phyloP scores from a whole-genome alignment of 2,888 invertebrate genomes.

The Hyppa rectilinea region DNA sequence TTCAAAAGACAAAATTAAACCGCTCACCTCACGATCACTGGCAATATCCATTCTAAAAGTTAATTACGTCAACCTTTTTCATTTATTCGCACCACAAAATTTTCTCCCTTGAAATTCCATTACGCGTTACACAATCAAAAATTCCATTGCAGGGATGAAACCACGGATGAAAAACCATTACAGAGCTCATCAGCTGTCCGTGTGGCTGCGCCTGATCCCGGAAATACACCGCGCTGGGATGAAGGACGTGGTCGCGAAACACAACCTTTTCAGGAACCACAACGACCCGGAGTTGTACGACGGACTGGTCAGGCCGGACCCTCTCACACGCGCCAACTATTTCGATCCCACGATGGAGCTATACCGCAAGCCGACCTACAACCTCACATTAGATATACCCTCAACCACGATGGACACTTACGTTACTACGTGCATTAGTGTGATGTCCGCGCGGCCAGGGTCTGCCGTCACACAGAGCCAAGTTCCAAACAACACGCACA shows the following conservation, averaged over 20 bases:
- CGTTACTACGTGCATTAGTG: slow-evolving; percentile 93
- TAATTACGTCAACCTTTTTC: slow-evolving; percentile 74
- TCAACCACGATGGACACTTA: slow-evolving; percentile 92
- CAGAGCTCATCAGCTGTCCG: slow-evolving; percentile 98
- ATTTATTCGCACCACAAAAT: slow-evolving; percentile 66
- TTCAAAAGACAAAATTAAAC: slow-evolving; percentile 70
- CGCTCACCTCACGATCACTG: slow-evolving; percentile 63
- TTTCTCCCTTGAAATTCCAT: slow-evolving; percentile 61
- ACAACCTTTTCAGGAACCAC: slow-evolving; percentile 97
- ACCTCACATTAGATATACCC: slow-evolving; percentile 88
- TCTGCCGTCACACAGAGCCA: slow-evolving; percentile 85
- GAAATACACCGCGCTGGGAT: slow-evolving; percentile 97
- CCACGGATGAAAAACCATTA: slow-evolving; percentile 98
- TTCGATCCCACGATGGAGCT: slow-evolving; percentile 92
- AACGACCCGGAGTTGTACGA: slow-evolving; percentile 97
- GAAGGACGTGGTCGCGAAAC: slow-evolving; percentile 96
- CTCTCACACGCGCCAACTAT: slow-evolving; percentile 92
- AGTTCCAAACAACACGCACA: slow-evolving; percentile 91
- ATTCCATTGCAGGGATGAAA: slow-evolving; percentile 94
- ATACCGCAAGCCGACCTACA: slow-evolving; percentile 91
- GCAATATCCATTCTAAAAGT: slow-evolving; percentile 75
- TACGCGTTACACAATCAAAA: slow-evolving; percentile 75
- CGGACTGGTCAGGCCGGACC: slow-evolving; percentile 96
- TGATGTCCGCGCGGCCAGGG: slow-evolving; percentile 92
- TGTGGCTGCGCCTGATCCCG: slow-evolving; percentile 98